These are phyloP conservation scores for Scelioninae gen. 1 DNA, from an alignment of 2,888 invertebrate species.

Conservation along the genomic window DNA sequence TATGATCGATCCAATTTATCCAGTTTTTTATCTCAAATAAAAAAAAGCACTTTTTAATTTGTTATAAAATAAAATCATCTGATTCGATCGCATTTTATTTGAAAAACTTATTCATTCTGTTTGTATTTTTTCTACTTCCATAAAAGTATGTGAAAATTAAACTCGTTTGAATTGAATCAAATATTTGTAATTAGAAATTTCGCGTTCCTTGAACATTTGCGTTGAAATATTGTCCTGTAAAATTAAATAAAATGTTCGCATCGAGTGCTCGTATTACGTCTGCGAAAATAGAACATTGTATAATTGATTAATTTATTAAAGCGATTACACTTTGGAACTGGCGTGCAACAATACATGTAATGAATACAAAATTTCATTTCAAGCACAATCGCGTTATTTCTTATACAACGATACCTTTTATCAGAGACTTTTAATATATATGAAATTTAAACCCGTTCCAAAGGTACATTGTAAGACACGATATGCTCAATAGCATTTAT, in stretches of 20 bases:
- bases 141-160: no score
- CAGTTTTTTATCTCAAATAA: no score
- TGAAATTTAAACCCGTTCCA: constrained; percentile 24
- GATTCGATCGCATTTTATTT: no score
- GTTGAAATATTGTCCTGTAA: no score
- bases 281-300: not conserved
- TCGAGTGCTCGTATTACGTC: not conserved
- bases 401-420: constrained; percentile 42
- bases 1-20: no score
- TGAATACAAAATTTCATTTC: constrained; percentile 36
- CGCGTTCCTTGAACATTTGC: no score
- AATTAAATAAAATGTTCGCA: no score
- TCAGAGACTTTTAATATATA: constrained; percentile 29
- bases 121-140: no score
- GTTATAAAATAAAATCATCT: no score
- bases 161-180: not conserved
- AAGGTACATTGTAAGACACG: constrained; percentile 28
- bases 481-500: constrained; percentile 24
- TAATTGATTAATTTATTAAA: constrained; percentile 31
- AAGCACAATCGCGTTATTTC: constrained; percentile 35
- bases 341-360: constrained; percentile 5
- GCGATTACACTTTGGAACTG: constrained; percentile 1
- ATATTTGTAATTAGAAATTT: no score
- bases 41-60: no score
- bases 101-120: no score